These are phyloP conservation scores for Crocallis elinguaria DNA, from an alignment of 2,888 invertebrate species.

Conservation along the genomic window DNA sequence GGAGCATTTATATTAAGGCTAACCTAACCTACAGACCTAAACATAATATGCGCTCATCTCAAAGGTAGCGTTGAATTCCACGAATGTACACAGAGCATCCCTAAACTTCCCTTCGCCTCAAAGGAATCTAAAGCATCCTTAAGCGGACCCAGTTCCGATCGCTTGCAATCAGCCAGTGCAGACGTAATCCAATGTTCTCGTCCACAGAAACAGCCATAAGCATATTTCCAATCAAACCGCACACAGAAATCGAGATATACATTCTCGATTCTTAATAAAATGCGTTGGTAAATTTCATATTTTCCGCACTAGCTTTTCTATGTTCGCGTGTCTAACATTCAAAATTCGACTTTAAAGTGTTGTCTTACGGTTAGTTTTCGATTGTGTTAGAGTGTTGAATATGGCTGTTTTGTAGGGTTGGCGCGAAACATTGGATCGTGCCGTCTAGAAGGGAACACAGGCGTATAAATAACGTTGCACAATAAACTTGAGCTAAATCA, in stretches of 20 bases:
- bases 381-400: conserved; percentile 24
- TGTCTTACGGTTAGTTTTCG: conserved; percentile 18
- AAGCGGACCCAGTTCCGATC: conserved; percentile 21
- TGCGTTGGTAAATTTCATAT: conserved; percentile 69
- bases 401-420: conserved; percentile 35
- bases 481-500: conserved; percentile 82
- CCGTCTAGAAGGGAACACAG: conserved; percentile 65
- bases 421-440: conserved; percentile 58
- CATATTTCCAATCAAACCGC: conserved; percentile 81
- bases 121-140: conserved; percentile 13
- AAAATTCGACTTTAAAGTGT: conserved; percentile 19
- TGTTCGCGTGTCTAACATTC: not conserved
- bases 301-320: conserved; percentile 32
- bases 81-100: not conserved
- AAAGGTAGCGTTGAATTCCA: not conserved
- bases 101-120: conserved; percentile 2
- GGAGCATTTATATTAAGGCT: not conserved
- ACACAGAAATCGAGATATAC: conserved; percentile 66
- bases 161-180: conserved; percentile 66
- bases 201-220: conserved; percentile 65
- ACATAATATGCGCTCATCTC: not conserved
- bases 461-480: conserved; percentile 81
- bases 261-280: conserved; percentile 78
- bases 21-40: not conserved
- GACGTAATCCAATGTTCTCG: conserved; percentile 64